Evolutionary conservation across 2,113 vertebrate genomes (phyloP), one percentile per base, ranked within the genome.

Genomic region (Calonectris borealis): DNA sequence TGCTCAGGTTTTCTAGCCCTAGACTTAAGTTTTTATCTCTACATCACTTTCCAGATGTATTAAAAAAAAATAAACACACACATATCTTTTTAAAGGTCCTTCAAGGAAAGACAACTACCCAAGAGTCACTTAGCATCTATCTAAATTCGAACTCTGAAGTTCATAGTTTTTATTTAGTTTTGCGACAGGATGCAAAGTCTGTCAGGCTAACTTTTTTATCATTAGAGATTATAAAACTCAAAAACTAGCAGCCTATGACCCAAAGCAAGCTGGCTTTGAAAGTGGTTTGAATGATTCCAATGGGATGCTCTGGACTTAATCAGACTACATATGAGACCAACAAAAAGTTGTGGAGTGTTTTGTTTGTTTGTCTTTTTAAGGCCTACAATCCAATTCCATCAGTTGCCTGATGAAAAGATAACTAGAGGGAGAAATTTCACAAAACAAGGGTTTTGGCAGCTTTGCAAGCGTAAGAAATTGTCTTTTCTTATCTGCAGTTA

Each of bases 401-500:
- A 65, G 36, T 12, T 76, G 22, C 27, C 34, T 69, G 52, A 94
- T 60, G 34, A 86, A 94, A 89, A 89, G 81, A 70, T 82, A 95
- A 76, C 54, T 31, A 51, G 17, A 11, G 46, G 36, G 15, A 64
- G 19, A 85, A 87, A 32, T 64, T 91, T 31, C 73, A 85, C 32
- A 62, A 79, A 88, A 71, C 51, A 66, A 85, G 16, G 21, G 5
- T 4, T 91, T 90, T 46, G 73, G 52, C 70, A 96, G 75, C 26
- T 93, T 64, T 76, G 13, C 31, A 19, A 34, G 19, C 10, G 1
- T 54, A 93, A 82, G 48, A 90, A 89, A 78, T 65, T 29, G n/a
- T 87, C 64, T 62, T 93, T 72, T 77, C 85, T 91, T 91, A 87
- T 90, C 85, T 85, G 32, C 78, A 90, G 32, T 62, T 94, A 93